Evolutionary conservation across 2,113 vertebrate genomes (phyloP).

Genomic region (Apeltes quadracus): DNA sequence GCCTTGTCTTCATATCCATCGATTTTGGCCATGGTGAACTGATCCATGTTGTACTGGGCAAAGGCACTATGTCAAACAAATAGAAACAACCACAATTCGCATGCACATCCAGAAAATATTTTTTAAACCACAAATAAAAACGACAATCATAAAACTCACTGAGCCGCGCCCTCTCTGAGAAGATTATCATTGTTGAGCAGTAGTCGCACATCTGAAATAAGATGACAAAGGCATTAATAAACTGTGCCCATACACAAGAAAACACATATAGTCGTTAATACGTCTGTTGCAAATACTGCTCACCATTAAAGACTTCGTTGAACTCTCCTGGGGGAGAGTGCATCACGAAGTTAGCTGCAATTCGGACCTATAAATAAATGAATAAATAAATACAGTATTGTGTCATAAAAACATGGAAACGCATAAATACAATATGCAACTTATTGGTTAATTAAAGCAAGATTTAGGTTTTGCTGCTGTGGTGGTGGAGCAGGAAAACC

Average conservation of each 20-base stretch:
- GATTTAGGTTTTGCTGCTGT: neutral
- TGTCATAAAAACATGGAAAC: neutral
- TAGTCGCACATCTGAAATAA: conserved; percentile 88
- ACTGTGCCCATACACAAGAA: neutral
- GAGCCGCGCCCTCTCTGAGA: conserved; percentile 93
- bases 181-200: conserved; percentile 94
- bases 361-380: conserved; percentile 83
- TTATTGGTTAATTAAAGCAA: neutral
- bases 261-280: neutral
- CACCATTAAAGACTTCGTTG: conserved; percentile 97
- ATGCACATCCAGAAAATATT: neutral
- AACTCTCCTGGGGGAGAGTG: conserved; percentile 96
- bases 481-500: neutral
- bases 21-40: conserved; percentile 92
- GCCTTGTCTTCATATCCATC: conserved; percentile 91
- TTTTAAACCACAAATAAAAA: neutral
- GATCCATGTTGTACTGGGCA: conserved; percentile 98
- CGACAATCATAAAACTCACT: conserved; percentile 81
- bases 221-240: neutral
- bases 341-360: conserved; percentile 93
- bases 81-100: conserved; percentile 9
- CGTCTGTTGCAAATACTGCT: conserved; percentile 37
- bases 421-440: neutral
- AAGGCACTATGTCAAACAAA: conserved; percentile 85
- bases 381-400: no score